Base-by-base conservation (phyloP, 2,113 vertebrate genomes). In the Anseranas semipalmata region DNA sequence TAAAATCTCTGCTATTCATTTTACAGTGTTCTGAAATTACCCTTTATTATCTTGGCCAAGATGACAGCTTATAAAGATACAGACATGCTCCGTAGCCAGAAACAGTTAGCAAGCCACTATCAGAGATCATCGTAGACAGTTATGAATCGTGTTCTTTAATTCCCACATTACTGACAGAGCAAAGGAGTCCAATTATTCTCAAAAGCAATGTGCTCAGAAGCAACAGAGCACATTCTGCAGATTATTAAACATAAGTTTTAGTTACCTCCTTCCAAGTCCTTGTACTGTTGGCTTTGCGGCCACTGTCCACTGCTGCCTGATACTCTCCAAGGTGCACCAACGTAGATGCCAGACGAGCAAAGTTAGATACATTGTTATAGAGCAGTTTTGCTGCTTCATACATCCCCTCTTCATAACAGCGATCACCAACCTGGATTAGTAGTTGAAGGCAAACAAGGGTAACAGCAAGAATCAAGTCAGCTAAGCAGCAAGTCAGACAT, bases 211-310 rank as follows among this genome's bases (percentile, higher is more conserved):
- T n/a, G 15, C 33, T 85, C 32, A 32, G 25, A 85, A 72, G 12
- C 27, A 37, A 46, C 3, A 48, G 7, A 80, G 35, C 24, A 48
- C n/a, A 41, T 33, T 39, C 41, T 80, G 21, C 8, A 85, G 15
- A 39, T 9, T 27, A 32, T 7, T 70, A 55, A 68, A 78, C 25
- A 6, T 1, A 2, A 43, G 37, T 39, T 93, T 33, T 52, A 60
- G 21, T 95, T 97, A 99, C 99, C 98, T 99, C 99, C 87, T 99
- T 99, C 99, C 99, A 99, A 10, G 98, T 99, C 75, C 98, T 98
- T 8, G 99, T 99, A 97, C 98, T 99, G 87, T 99, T 99, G 94
- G 99, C 99, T 96, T 99, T 99, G 87, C 98, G 98, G 82, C 98
- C 98, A 28, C 99, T 99, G 97, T 99, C 99, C 95, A 99, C 99